phyloP scores from a whole-genome alignment of 2,797 vertebrate species.

The Phataginus tricuspis region DNA sequence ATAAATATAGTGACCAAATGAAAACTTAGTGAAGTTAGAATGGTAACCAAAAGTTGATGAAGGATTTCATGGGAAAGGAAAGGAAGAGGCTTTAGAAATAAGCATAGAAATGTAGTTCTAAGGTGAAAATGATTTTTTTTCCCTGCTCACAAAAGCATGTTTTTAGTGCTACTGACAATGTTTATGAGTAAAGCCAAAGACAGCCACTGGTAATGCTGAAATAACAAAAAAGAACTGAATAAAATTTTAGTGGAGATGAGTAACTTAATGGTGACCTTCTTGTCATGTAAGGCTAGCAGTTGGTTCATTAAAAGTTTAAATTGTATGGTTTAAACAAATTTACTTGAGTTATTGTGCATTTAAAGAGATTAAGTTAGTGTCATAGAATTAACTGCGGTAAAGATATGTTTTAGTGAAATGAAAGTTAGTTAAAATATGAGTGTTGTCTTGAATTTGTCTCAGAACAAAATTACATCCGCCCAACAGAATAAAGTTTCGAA shows the following conservation, averaged over 20 bases:
- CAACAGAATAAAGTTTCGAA: slow-evolving; percentile 16
- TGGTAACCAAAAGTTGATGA: neutral
- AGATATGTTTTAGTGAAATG: neutral
- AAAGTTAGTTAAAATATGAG: slow-evolving; percentile 9
- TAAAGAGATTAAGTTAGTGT: neutral
- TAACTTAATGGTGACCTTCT: neutral
- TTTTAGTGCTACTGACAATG: neutral
- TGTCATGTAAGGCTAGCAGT: neutral
- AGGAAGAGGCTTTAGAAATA: slow-evolving; percentile 33
- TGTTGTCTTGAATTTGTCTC: slow-evolving; percentile 25
- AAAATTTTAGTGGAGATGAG: neutral
- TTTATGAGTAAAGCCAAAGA: neutral
- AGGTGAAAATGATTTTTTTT: neutral
- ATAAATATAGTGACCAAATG: neutral
- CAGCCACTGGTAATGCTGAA: neutral
- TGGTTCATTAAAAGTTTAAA: slow-evolving; percentile 36
- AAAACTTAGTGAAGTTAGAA: slow-evolving; percentile 15
- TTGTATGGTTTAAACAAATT: slow-evolving; percentile 19
- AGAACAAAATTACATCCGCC: slow-evolving; percentile 33
- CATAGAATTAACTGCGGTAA: slow-evolving; percentile 9
- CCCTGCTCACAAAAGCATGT: neutral
- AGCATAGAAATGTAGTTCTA: neutral
- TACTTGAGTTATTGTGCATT: neutral
- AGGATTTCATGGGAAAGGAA: slow-evolving; percentile 2
- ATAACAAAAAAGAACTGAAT: neutral